Conservation (phyloP, 2,113 vertebrate genomes). For the Chloebia gouldiae region DNA sequence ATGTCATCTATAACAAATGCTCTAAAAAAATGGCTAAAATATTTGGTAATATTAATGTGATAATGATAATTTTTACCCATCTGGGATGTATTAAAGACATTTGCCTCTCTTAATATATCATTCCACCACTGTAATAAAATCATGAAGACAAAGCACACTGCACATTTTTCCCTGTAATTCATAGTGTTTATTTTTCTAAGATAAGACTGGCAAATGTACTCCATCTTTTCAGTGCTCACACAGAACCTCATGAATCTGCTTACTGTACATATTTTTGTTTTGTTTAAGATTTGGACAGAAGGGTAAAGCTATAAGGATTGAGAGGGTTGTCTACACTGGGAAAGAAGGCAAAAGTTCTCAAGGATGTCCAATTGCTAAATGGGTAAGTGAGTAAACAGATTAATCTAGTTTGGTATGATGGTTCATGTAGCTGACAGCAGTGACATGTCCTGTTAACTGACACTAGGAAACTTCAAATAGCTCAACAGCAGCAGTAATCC, state of each 20-base stretch:
- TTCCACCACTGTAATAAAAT: background rate
- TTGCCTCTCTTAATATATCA: background rate
- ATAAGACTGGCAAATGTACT: background rate
- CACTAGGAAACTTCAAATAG: background rate
- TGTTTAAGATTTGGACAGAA: conserved; percentile 88
- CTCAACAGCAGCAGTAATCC: background rate
- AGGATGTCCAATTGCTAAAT: conserved; percentile 98
- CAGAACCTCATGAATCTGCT: conserved; percentile 25
- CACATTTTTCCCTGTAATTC: background rate
- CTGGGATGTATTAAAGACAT: background rate
- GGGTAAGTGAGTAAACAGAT: conserved; percentile 79
- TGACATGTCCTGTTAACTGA: background rate
- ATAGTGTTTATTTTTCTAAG: conserved; percentile 36
- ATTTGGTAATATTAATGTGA: conserved; percentile 10
- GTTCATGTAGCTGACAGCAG: background rate
- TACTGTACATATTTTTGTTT: conserved; percentile 44
- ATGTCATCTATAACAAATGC: background rate
- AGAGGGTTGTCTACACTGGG: conserved; percentile 94
- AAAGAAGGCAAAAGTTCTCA: conserved; percentile 98
- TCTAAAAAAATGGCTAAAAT: background rate
- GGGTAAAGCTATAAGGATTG: conserved; percentile 92
- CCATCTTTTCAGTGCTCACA: conserved; percentile 12
- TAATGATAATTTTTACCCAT: background rate
- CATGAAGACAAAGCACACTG: background rate
- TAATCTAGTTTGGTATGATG: background rate